phyloP scores from a whole-genome alignment of 2,113 vertebrate species.

The Burhinus bistriatus region DNA sequence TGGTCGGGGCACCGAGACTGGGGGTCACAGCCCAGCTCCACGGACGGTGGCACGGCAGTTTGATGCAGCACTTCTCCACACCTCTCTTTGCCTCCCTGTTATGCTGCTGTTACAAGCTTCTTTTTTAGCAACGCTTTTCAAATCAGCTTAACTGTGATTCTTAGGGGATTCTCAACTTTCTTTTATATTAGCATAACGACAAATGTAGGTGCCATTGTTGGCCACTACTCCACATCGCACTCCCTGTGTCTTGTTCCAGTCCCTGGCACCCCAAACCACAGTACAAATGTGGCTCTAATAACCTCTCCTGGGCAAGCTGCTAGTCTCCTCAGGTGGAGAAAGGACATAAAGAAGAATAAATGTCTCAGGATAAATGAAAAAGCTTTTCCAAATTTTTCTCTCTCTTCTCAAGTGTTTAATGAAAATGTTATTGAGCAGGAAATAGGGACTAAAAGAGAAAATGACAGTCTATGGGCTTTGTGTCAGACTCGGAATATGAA shows the following conservation, averaged over 20 bases:
- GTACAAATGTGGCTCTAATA: not conserved
- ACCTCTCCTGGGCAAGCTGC: not conserved
- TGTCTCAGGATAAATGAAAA: not conserved
- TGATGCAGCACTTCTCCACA: not conserved
- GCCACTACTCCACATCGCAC: accelerated
- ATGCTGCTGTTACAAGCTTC: not conserved
- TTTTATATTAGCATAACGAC: not conserved
- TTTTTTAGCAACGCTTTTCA: not conserved
- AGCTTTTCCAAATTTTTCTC: not conserved
- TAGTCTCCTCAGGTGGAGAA: not conserved
- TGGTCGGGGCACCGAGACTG: accelerated
- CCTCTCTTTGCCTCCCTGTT: not conserved
- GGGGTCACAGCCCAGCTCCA: not conserved
- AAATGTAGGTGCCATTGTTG: not conserved
- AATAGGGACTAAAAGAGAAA: not conserved
- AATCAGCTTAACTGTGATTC: not conserved
- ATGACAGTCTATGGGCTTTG: not conserved
- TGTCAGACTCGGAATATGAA: not conserved
- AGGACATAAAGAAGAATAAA: not conserved
- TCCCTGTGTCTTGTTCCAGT: accelerated
- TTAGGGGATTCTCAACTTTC: not conserved
- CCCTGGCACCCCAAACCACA: not conserved
- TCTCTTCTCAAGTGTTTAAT: not conserved
- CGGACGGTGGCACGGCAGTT: accelerated
- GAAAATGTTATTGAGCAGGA: not conserved